Percentiles rank a stretch among this genome's conserved stretches.
These are phyloP conservation scores for Gonocerus acuteangulatus DNA, from an alignment of 2,888 invertebrate genomes.

Conservation along the genomic window DNA sequence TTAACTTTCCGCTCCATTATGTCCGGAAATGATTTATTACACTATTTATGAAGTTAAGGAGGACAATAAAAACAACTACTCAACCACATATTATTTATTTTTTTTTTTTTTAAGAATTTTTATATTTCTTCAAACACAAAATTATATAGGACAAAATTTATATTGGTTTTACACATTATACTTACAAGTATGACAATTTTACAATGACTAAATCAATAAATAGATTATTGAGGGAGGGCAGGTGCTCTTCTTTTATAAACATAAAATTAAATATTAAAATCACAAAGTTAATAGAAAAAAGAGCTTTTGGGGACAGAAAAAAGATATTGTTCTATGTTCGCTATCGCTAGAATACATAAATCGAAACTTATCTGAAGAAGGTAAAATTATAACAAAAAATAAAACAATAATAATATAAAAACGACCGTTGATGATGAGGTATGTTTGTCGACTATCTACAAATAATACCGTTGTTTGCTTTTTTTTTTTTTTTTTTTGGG, in stretches of 20 bases:
- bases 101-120: slow-evolving; percentile 37
- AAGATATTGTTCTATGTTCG: slow-evolving; percentile 6
- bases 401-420: slow-evolving; percentile 31
- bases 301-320: slow-evolving; percentile 26
- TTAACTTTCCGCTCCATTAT: too few relatives aligned
- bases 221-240: slow-evolving; percentile 30
- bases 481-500: neutral
- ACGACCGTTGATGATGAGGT: slow-evolving; percentile 16
- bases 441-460: slow-evolving; percentile 31
- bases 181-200: slow-evolving; percentile 38
- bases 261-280: slow-evolving; percentile 28
- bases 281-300: slow-evolving; percentile 21
- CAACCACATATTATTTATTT: too few relatives aligned
- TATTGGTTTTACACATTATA: slow-evolving; percentile 34
- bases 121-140: slow-evolving; percentile 38
- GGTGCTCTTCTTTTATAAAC: slow-evolving; percentile 17
- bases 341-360: slow-evolving; percentile 6
- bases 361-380: slow-evolving; percentile 3
- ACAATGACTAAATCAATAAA: slow-evolving; percentile 37
- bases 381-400: slow-evolving; percentile 25
- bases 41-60: too few relatives aligned
- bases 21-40: too few relatives aligned
- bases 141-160: too few relatives aligned
- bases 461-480: slow-evolving; percentile 23
- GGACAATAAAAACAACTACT: too few relatives aligned